Evolutionary conservation across 2,113 vertebrate genomes (phyloP).

Genomic region (Cranoglanis bouderius): DNA sequence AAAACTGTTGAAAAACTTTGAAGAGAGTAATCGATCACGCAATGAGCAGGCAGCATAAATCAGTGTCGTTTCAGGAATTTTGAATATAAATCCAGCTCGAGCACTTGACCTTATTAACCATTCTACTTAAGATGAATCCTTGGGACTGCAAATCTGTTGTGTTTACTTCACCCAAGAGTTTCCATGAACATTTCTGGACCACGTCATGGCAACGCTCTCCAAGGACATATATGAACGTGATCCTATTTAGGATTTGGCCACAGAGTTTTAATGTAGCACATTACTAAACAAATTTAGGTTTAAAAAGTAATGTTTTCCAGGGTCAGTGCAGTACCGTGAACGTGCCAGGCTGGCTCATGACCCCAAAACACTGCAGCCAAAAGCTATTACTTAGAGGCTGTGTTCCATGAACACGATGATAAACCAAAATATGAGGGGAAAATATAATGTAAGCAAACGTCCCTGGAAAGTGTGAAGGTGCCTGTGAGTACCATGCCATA

Average conservation of each 20-base stretch:
- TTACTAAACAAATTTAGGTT: slow-evolving; percentile 46
- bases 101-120: slow-evolving; percentile 3
- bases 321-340: slow-evolving; percentile 15
- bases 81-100: not conserved
- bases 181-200: slow-evolving; percentile 39
- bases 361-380: slow-evolving; percentile 23
- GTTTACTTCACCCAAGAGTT: slow-evolving; percentile 32
- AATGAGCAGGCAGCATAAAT: slow-evolving; percentile 7
- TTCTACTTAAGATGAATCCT: not conserved
- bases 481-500: not conserved
- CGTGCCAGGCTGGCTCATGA: slow-evolving; percentile 35
- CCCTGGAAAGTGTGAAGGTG: slow-evolving; percentile 24
- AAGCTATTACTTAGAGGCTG: not conserved
- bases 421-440: slow-evolving; percentile 29
- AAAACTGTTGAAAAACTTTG: not conserved
- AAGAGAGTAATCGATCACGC: slow-evolving; percentile 27
- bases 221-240: slow-evolving; percentile 32
- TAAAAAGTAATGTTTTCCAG: slow-evolving; percentile 47
- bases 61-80: not conserved
- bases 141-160: not conserved
- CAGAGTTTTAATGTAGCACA: slow-evolving; percentile 22
- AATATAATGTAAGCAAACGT: slow-evolving; percentile 19
- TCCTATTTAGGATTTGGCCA: slow-evolving; percentile 36
- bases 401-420: slow-evolving; percentile 21
- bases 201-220: slow-evolving; percentile 29